Percentiles rank a stretch among this genome's conserved stretches.
Conservation (phyloP, 2,797 vertebrate species). For the Labroides dimidiatus region DNA sequence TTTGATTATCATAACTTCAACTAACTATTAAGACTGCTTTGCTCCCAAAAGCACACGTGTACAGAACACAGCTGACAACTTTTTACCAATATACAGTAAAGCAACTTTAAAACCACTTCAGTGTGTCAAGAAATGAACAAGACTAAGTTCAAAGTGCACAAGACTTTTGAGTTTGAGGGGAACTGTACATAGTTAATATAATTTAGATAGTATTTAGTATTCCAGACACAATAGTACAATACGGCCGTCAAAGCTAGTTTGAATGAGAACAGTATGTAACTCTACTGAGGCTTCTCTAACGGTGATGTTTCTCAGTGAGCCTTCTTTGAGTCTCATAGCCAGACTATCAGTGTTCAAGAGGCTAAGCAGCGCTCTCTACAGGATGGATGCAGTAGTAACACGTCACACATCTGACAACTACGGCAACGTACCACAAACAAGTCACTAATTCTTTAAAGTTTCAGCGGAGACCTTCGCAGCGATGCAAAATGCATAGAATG, state of each 20-base stretch:
- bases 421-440: constrained; percentile 56
- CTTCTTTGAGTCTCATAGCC: constrained; percentile 66
- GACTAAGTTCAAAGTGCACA: constrained; percentile 69
- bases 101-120: constrained; percentile 68
- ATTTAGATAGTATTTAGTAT: constrained; percentile 46
- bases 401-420: constrained; percentile 81
- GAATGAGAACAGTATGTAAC: constrained; percentile 47
- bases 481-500: constrained; percentile 53
- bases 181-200: constrained; percentile 52
- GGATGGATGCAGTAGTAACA: constrained; percentile 78
- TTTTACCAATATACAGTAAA: constrained; percentile 68
- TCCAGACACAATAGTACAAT: constrained; percentile 58
- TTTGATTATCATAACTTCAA: constrained; percentile 68
- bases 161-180: constrained; percentile 47
- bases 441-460: constrained; percentile 45
- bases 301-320: constrained; percentile 46
- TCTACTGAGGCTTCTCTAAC: constrained; percentile 46
- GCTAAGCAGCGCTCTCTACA: constrained; percentile 73
- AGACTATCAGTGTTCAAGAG: constrained; percentile 81
- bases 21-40: constrained; percentile 65
- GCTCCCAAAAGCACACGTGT: constrained; percentile 68
- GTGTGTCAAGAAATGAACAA: constrained; percentile 61
- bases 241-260: constrained; percentile 44
- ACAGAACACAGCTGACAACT: constrained; percentile 71
- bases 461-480: constrained; percentile 52